These are phyloP conservation scores for Oryzias sinensis DNA, from an alignment of 2,797 vertebrate species.

Conservation along the genomic window DNA sequence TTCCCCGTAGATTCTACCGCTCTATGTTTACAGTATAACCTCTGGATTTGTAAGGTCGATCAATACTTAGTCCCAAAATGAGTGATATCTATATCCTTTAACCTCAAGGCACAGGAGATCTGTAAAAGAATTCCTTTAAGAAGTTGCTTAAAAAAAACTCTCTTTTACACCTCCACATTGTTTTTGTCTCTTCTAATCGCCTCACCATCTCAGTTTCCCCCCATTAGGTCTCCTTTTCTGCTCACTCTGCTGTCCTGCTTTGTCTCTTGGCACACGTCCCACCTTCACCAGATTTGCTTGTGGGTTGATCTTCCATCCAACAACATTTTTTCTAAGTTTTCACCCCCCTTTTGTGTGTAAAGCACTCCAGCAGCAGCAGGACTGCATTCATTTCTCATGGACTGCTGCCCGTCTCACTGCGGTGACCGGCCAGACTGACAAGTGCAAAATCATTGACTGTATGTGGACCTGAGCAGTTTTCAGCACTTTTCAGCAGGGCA, in stretches of 20 bases:
- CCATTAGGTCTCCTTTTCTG: slow-evolving; percentile 1
- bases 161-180: neutral
- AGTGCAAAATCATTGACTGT: slow-evolving; percentile 45
- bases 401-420: neutral
- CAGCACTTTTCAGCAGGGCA: slow-evolving; percentile 7
- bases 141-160: slow-evolving; percentile 1
- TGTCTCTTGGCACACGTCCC: slow-evolving; percentile 9
- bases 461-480: neutral
- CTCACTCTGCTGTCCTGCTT: slow-evolving; percentile 3
- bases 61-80: slow-evolving; percentile 21
- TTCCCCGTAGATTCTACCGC: slow-evolving; percentile 29
- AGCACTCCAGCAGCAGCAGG: slow-evolving; percentile 67
- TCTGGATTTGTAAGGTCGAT: slow-evolving; percentile 22
- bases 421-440: slow-evolving; percentile 82
- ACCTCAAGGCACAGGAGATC: slow-evolving; percentile 33
- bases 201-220: slow-evolving; percentile 4
- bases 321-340: slow-evolving; percentile 11
- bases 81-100: neutral
- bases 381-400: neutral
- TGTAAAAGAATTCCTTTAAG: slow-evolving; percentile 18
- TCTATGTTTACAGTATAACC: slow-evolving; percentile 10
- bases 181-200: slow-evolving; percentile 33
- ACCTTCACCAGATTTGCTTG: neutral
- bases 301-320: slow-evolving; percentile 3
- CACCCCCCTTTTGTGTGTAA: slow-evolving; percentile 30